Percentiles rank a stretch among this genome's conserved stretches.
Evolutionary conservation across 2,888 invertebrate species (phyloP).

Genomic region (Melanargia galathea): DNA sequence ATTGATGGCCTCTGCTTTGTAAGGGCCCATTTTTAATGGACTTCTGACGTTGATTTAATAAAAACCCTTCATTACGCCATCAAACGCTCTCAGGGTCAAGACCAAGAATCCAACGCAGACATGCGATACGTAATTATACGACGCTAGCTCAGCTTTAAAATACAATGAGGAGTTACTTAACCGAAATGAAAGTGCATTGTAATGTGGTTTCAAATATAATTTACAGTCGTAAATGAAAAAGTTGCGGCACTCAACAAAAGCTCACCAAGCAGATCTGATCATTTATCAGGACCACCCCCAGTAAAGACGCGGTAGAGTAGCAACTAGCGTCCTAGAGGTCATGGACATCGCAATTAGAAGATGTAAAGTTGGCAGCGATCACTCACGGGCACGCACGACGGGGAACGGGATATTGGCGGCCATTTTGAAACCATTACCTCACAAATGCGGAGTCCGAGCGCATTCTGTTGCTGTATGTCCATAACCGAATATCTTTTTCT

Average conservation of each 20-base stretch:
- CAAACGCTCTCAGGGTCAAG: conserved; percentile 55
- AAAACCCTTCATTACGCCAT: conserved; percentile 78
- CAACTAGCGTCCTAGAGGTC: conserved; percentile 51
- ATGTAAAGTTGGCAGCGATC: conserved; percentile 52
- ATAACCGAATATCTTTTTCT: conserved; percentile 46
- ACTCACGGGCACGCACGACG: conserved; percentile 49
- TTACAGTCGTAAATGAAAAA: conserved; percentile 16
- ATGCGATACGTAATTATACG: conserved; percentile 47
- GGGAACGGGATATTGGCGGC: conserved; percentile 54
- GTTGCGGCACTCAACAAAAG: conserved; percentile 18
- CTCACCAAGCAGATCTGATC: conserved; percentile 47
- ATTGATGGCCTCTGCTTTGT: conserved; percentile 67
- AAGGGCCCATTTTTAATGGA: conserved; percentile 72
- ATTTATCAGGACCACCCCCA: conserved; percentile 57
- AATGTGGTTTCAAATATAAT: conserved; percentile 26
- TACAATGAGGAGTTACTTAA: conserved; percentile 34
- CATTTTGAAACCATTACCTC: conserved; percentile 53
- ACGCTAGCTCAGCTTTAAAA: conserved; percentile 46
- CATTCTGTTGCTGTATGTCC: conserved; percentile 36
- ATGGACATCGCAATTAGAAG: conserved; percentile 62
- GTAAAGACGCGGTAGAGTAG: conserved; percentile 40
- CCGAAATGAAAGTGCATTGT: conserved; percentile 30
- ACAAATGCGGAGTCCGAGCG: conserved; percentile 44
- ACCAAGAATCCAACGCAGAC: conserved; percentile 39
- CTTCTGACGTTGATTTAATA: conserved; percentile 81